These are phyloP conservation scores for Ligdia adustata DNA, from an alignment of 2,888 invertebrate genomes.

Conservation along the genomic window DNA sequence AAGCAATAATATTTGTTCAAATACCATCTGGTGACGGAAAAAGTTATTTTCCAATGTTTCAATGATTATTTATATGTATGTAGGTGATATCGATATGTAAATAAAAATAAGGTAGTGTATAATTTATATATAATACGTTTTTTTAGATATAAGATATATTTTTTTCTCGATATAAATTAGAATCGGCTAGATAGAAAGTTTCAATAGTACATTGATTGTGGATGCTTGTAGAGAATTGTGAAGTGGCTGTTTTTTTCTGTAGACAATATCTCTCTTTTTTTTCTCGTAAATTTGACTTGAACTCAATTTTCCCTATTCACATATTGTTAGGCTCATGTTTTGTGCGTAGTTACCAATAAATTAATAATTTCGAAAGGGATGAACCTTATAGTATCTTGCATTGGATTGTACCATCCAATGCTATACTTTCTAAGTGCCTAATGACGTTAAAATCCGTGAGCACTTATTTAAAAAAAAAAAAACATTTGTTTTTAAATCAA, in stretches of 20 bases:
- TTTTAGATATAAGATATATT: constrained; percentile 41
- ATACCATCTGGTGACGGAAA: constrained; percentile 47
- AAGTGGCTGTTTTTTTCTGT: no score
- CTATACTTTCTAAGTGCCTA: no score
- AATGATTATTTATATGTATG: constrained; percentile 33
- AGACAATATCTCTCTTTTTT: no score
- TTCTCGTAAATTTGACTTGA: no score
- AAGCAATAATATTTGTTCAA: constrained; percentile 50
- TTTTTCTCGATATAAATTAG: constrained; percentile 48
- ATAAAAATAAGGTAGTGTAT: constrained; percentile 70
- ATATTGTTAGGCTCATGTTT: constrained; percentile 12
- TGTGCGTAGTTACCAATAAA: no score
- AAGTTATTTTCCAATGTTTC: constrained; percentile 44
- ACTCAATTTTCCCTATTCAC: no score
- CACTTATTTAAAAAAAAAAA: no score
- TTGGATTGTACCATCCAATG: no score
- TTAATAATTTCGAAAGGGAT: no score
- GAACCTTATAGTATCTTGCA: no score
- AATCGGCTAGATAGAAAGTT: constrained; percentile 65
- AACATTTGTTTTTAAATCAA: no score
- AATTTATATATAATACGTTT: constrained; percentile 61
- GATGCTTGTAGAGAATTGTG: constrained; percentile 35
- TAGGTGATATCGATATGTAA: constrained; percentile 61
- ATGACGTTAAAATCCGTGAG: no score
- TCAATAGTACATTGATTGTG: constrained; percentile 48